Evolutionary conservation across 2,113 vertebrate species (phyloP), one percentile per base, ranked within the genome.

Genomic region (Myotis davidii): DNA sequence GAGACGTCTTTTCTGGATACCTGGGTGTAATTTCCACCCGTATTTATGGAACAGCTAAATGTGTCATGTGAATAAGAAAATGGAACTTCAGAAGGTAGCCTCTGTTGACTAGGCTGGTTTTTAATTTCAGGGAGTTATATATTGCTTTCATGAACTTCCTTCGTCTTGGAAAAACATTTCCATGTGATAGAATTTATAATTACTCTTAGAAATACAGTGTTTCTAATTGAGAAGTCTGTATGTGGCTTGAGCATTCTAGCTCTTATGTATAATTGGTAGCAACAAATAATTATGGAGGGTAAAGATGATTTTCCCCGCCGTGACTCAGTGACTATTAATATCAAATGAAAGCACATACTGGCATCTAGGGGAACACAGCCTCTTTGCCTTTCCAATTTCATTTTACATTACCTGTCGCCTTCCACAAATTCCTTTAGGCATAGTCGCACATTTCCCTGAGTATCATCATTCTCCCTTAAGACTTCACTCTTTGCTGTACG

Each of bases 81-180:
- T 39, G 45, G 29, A 94, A 92, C 32, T 77, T 32, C 27, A 50
- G 56, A 20, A 45, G 74, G 39, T 27, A 34, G n/a, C 74, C 59
- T 54, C 78, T 93, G 32, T 39, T 48, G 61, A 27, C 56, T 45
- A 29, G 70, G 12, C 42, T 34, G 27, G 10, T 27, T 86, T 95
- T 91, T 89, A 45, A 96, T 90, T 94, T 94, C n/a, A 76, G 8
- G n/a, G 42, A 81, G 12, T 39, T 74, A 21, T 54, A 25, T 76
- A 45, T 73, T n/a, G 13, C 32, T 69, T 88, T 56, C 12, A 39
- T 61, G 42, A 83, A 90, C 85, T 95, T 59, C 39, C 21, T 88
- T 93, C 50, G 3, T 70, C 39, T 64, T 52, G 21, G 69, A 91
- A 89, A 91, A 85, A 61, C 18, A 91, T 67, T 70, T 52, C 12